Percentiles rank a stretch among this genome's conserved stretches.
phyloP scores from a whole-genome alignment of 1,140 invertebrate species.

The Musca domestica region DNA sequence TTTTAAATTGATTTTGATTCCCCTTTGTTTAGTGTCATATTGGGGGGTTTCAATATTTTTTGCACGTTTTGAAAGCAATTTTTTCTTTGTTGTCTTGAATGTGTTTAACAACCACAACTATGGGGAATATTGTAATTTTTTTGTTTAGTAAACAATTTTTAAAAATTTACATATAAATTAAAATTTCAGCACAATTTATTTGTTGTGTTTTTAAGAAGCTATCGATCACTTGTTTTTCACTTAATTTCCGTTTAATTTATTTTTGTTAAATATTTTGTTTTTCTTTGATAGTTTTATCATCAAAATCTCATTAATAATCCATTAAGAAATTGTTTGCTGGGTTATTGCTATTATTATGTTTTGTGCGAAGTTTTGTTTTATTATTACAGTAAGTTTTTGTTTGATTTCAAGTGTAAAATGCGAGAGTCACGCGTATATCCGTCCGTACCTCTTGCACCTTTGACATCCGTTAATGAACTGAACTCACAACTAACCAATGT shows the following conservation, averaged over 20 bases:
- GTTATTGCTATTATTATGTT: background rate
- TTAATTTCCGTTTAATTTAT: constrained; percentile 5
- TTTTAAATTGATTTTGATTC: background rate
- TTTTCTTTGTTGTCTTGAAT: background rate
- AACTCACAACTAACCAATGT: constrained; percentile 16
- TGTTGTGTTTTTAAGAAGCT: no score
- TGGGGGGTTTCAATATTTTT: background rate
- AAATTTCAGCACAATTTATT: background rate
- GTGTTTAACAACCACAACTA: background rate
- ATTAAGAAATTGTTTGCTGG: constrained; percentile 11
- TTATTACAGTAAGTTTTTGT: background rate
- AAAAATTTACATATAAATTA: no score
- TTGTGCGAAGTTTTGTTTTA: background rate
- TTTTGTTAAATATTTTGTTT: background rate
- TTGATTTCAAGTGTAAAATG: background rate
- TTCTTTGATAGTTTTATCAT: no score
- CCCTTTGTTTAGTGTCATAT: background rate
- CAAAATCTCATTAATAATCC: constrained; percentile 3
- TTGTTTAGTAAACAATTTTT: constrained; percentile 5
- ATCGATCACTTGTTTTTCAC: background rate
- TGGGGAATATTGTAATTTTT: no score
- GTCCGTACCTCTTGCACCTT: constrained; percentile 41
- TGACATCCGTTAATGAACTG: constrained; percentile 46
- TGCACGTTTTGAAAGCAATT: background rate
- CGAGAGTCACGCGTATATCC: constrained; percentile 6